Base-by-base conservation (phyloP, 1,140 invertebrate genomes). In the Pseudachorutes palmiensis region DNA sequence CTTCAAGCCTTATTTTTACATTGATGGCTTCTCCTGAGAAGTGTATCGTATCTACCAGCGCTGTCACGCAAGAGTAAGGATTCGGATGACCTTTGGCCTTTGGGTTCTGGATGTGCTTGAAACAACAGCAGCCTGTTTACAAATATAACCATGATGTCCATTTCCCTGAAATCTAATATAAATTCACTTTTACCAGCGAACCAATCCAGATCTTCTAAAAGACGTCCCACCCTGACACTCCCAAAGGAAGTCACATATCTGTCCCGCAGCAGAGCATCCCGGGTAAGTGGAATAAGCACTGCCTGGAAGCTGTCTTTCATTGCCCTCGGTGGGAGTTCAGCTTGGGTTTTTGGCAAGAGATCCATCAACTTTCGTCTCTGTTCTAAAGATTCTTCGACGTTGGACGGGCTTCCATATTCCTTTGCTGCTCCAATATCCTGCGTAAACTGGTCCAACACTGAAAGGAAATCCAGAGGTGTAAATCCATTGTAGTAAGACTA, bases 151-250 rank as follows among this genome's bases (percentile, higher is more conserved):
- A 41, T 41, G 24, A 45, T 49, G 22, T 48, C n/a, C n/a, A 51
- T 19, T 28, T 66, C 16, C 0, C 24, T n/a, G 59, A 31, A 45
- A 66, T 59, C 12, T 59, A 26, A 67, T 2, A 16, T 30, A 55
- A 36, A 71, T 57, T 26, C 49, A 65, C n/a, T 57, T 61, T 59
- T 76, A 86, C 85, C 84, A 64, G 88, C 87, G 82, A 91, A 89
- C 64, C 88, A 82, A 78, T 91, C 89, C 78, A 91, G 83, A 76
- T 91, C 88, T 79, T 91, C 89, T 64, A 91, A 77, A 1, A 91
- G 79, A 65, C 88, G 78, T 14, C 89, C 89, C 71, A 88, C 77
- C 66, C 89, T 79, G 2, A 90, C 84, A 66, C 81, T 79, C 1
- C 86, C 84, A 67, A 83, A 76, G 71, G 82, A 83, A 14, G 85